Conservation (phyloP, 2,888 invertebrate species). For the Ennomos quercinarius region DNA sequence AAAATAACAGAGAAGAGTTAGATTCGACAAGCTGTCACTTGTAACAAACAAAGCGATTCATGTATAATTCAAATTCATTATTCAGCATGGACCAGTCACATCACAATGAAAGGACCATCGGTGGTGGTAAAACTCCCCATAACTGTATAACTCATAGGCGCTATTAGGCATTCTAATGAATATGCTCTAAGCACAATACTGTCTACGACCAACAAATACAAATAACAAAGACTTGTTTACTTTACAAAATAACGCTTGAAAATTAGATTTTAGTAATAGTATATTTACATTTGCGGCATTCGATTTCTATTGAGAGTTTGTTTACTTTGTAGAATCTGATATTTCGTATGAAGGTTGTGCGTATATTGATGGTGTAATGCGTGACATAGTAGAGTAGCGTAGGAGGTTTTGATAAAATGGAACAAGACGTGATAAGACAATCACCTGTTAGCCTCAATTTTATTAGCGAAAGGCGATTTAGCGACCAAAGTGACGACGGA, state of each 20-base stretch:
- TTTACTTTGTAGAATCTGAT: constrained; percentile 31
- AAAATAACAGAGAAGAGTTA: constrained; percentile 5
- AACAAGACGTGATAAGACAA: constrained; percentile 34
- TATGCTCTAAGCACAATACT: constrained; percentile 9
- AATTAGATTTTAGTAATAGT: constrained; percentile 4
- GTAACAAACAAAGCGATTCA: constrained; percentile 56
- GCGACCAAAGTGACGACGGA: constrained; percentile 29
- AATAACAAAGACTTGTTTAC: constrained; percentile 27
- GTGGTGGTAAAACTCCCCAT: constrained; percentile 49
- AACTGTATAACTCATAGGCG: constrained; percentile 30
- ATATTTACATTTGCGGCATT: not conserved
- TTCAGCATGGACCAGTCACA: constrained; percentile 15
- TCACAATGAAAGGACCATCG: constrained; percentile 49
- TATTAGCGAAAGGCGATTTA: constrained; percentile 31
- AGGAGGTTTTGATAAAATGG: constrained; percentile 29
- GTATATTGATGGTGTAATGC: constrained; percentile 37
- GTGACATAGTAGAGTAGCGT: constrained; percentile 16
- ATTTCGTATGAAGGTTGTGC: constrained; percentile 25
- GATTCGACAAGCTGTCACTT: constrained; percentile 45
- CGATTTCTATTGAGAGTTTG: constrained; percentile 17
- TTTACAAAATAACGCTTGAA: constrained; percentile 13
- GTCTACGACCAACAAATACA: constrained; percentile 19
- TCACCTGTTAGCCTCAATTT: constrained; percentile 35
- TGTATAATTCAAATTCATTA: constrained; percentile 55
- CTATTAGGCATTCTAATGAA: constrained; percentile 21